Conservation (phyloP, 2,888 invertebrate species). For the Tortrix viridana region DNA sequence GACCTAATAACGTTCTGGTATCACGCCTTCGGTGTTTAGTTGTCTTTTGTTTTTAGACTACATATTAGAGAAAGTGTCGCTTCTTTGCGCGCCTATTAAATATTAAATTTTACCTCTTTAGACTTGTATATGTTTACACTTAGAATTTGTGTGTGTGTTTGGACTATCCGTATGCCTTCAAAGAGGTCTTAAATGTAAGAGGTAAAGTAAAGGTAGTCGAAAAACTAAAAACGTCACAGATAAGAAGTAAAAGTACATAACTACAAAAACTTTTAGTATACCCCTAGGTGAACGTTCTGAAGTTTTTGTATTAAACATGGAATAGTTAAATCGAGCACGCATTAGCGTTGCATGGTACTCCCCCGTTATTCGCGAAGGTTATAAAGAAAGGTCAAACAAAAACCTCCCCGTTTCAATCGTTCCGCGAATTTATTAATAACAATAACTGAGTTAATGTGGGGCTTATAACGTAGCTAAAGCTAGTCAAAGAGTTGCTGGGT, state of each 20-base stretch:
- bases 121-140: too few species aligned
- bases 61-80: too few species aligned
- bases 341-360: slow-evolving; percentile 21
- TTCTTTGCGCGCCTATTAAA: too few species aligned
- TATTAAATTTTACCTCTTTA: too few species aligned
- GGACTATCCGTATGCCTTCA: too few species aligned
- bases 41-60: too few species aligned
- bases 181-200: too few species aligned
- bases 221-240: too few species aligned
- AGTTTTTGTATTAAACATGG: background rate
- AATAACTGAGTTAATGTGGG: slow-evolving; percentile 11
- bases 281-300: background rate
- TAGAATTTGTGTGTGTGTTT: too few species aligned
- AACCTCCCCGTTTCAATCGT: slow-evolving; percentile 23
- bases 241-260: too few species aligned
- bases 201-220: too few species aligned
- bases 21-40: background rate
- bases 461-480: background rate
- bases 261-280: background rate
- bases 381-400: slow-evolving; percentile 32
- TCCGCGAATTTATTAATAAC: slow-evolving; percentile 36
- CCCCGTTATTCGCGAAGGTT: slow-evolving; percentile 29
- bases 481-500: too few species aligned
- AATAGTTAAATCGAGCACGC: background rate
- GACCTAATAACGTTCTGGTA: background rate